Conservation (phyloP, 2,113 vertebrate genomes). For the Collichthys lucidus region DNA sequence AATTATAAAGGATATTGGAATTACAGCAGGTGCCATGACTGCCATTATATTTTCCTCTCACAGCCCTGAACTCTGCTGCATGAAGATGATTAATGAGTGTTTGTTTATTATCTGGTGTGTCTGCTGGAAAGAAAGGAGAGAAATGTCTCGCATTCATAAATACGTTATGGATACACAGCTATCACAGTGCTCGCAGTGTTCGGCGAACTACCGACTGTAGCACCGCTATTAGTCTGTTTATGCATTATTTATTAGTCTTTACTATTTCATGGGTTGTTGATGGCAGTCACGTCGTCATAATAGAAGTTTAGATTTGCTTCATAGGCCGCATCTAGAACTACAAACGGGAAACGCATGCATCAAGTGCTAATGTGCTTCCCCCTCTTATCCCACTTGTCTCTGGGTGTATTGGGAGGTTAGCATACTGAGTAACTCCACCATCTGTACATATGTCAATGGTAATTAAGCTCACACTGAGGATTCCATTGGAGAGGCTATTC, state of each 20-base stretch:
- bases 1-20: constrained; percentile 72
- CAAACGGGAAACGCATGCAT: constrained; percentile 10
- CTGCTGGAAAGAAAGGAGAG: constrained; percentile 3
- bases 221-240: background rate
- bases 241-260: constrained; percentile 17
- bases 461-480: constrained; percentile 31
- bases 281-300: constrained; percentile 11
- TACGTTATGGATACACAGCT: constrained; percentile 21
- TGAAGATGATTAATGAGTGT: constrained; percentile 61
- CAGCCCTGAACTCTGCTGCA: constrained; percentile 35
- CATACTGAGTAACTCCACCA: constrained; percentile 3
- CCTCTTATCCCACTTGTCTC: constrained; percentile 2
- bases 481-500: background rate
- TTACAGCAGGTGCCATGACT: constrained; percentile 53
- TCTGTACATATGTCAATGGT: constrained; percentile 37
- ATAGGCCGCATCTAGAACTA: constrained; percentile 1
- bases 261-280: constrained; percentile 26
- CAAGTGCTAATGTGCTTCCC: background rate
- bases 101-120: constrained; percentile 49
- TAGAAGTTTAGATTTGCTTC: constrained; percentile 12
- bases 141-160: constrained; percentile 38
- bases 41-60: constrained; percentile 44
- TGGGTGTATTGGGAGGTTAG: background rate
- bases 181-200: constrained; percentile 11
- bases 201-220: background rate